A percentile compares a stretch with the other conserved stretches of the same genome.
Evolutionary conservation across 2,113 vertebrate genomes (phyloP).

Genomic region (Hucho hucho): DNA sequence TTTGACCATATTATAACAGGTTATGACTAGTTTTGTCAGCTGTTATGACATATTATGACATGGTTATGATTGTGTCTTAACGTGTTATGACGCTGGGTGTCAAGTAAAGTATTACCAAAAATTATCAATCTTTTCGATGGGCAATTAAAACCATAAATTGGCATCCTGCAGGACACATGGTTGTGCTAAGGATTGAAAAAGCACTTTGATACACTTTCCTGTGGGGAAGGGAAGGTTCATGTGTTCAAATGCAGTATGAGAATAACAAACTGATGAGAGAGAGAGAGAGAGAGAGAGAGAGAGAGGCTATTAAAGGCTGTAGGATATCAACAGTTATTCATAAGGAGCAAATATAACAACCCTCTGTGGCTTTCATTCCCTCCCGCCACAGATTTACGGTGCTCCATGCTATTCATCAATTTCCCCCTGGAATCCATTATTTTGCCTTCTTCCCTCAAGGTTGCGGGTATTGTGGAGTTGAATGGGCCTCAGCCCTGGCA

Average conservation of each 20-base stretch:
- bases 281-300: conserved; percentile 37
- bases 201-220: conserved; percentile 10
- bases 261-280: not conserved
- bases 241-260: no score
- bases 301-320: conserved; percentile 43
- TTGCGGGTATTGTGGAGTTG: conserved; percentile 39
- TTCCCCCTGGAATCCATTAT: conserved; percentile 56
- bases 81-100: no score
- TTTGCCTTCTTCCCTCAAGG: conserved; percentile 44
- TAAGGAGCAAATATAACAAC: conserved; percentile 40
- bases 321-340: conserved; percentile 46
- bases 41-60: no score
- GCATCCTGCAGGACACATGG: conserved; percentile 63
- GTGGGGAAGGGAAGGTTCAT: no score
- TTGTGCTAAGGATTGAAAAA: conserved; percentile 60
- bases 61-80: no score
- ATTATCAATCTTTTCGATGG: conserved; percentile 69
- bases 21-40: no score
- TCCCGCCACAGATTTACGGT: conserved; percentile 45
- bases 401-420: conserved; percentile 34
- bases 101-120: conserved; percentile 23
- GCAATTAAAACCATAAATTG: conserved; percentile 72
- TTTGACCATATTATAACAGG: no score
- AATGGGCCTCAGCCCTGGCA: conserved; percentile 15
- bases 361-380: conserved; percentile 33